These are phyloP conservation scores for Eptatretus burgeri DNA, from an alignment of 2,113 vertebrate genomes.

Conservation along the genomic window DNA sequence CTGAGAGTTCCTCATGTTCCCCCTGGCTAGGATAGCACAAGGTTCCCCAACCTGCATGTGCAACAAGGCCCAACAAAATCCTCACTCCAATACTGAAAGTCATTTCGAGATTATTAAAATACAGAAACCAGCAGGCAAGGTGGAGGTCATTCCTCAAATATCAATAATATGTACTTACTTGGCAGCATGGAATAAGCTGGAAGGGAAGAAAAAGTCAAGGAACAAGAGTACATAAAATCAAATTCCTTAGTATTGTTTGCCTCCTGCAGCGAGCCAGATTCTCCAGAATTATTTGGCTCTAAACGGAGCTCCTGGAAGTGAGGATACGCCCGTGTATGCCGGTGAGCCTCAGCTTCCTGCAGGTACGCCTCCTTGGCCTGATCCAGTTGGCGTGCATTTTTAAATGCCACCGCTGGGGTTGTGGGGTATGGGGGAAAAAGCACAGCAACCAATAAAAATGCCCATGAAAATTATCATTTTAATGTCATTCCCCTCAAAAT, in stretches of 20 bases:
- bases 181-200: conserved; percentile 84
- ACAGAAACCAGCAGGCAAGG: no score
- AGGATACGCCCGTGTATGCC: conserved; percentile 91
- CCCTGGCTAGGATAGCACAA: no score
- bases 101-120: no score
- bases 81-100: no score
- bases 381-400: conserved; percentile 88
- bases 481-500: no score
- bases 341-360: conserved; percentile 63
- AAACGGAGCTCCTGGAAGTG: conserved; percentile 10
- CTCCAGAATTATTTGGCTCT: conserved; percentile 9
- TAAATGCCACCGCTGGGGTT: conserved; percentile 64
- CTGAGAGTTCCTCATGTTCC: no score
- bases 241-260: conserved; percentile 1
- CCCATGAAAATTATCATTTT: no score
- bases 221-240: not conserved
- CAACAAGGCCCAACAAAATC: no score
- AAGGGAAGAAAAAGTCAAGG: conserved; percentile 10
- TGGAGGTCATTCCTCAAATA: conserved; percentile 5
- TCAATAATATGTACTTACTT: conserved; percentile 45
- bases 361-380: conserved; percentile 85
- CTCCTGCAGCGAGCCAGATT: not conserved
- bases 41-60: no score
- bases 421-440: no score
- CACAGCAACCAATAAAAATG: no score